Evolutionary conservation across 2,888 invertebrate species (phyloP).

Genomic region (Chymomyza fuscimana): DNA sequence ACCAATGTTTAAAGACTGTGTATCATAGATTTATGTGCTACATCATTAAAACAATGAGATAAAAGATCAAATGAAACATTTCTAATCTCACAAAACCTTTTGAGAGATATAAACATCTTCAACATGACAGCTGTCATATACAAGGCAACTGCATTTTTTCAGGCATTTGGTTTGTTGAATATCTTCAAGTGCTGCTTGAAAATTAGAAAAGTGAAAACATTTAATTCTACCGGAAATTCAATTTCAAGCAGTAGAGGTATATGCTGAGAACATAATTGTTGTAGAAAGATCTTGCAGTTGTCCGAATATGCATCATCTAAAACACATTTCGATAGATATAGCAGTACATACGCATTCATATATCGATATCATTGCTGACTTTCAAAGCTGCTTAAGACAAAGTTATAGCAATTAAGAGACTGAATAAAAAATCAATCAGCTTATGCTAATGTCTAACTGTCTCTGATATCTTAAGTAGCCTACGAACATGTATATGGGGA

Average conservation of each 20-base stretch:
- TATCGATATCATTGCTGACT: not conserved
- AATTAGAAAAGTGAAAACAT: constrained; percentile 58
- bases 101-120: constrained; percentile 29
- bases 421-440: constrained; percentile 4
- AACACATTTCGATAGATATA: not conserved
- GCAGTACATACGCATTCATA: not conserved
- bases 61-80: constrained; percentile 22
- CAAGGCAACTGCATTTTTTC: constrained; percentile 31
- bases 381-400: not conserved
- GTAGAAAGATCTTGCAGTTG: not conserved
- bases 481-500: not conserved
- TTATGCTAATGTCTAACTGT: constrained; percentile 41
- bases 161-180: constrained; percentile 28
- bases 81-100: constrained; percentile 25
- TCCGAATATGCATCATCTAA: not conserved
- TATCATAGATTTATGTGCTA: not conserved
- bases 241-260: constrained; percentile 47
- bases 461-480: constrained; percentile 5
- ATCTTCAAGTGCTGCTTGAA: constrained; percentile 34
- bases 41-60: not conserved
- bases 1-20: constrained; percentile 28
- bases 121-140: constrained; percentile 55
- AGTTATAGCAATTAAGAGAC: constrained; percentile 1
- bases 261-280: constrained; percentile 48
- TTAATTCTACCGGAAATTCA: constrained; percentile 60